A percentile compares a stretch with the other conserved stretches of the same genome.
Conservation (phyloP, 2,888 invertebrate genomes). For the Diadromus collaris region DNA sequence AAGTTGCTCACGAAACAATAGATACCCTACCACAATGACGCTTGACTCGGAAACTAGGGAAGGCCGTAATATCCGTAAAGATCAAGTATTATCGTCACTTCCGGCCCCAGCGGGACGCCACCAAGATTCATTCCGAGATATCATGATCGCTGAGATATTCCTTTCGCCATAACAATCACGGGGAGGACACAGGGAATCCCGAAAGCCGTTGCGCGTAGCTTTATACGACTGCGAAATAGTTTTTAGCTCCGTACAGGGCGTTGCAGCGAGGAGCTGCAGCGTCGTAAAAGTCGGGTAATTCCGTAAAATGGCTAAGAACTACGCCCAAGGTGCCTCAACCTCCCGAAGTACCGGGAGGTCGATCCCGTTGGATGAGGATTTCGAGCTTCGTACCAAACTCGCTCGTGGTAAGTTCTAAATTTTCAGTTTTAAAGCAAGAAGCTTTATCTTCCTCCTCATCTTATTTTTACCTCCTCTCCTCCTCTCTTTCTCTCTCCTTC, state of each 20-base stretch:
- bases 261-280: constrained; percentile 39
- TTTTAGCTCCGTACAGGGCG: constrained; percentile 53
- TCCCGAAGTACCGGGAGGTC: constrained; percentile 14
- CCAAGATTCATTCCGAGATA: not conserved
- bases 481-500: not conserved
- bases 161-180: not conserved
- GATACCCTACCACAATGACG: not conserved
- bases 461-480: not conserved
- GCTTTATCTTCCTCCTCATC: not conserved
- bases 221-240: constrained; percentile 56
- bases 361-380: constrained; percentile 13
- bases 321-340: constrained; percentile 15
- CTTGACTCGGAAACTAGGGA: not conserved
- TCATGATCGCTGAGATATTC: not conserved
- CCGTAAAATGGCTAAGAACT: constrained; percentile 41
- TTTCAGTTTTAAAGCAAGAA: constrained; percentile 24
- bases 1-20: not conserved
- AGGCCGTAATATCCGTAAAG: not conserved
- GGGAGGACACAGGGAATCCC: not conserved
- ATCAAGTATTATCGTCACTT: constrained; percentile 2
- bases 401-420: constrained; percentile 19
- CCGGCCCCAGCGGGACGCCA: not conserved
- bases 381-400: constrained; percentile 7
- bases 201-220: not conserved
- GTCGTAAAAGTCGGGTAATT: constrained; percentile 57